Percentiles rank a stretch among this genome's conserved stretches.
phyloP scores from a whole-genome alignment of 1,140 invertebrate genomes.

The Berghia stephanieae region DNA sequence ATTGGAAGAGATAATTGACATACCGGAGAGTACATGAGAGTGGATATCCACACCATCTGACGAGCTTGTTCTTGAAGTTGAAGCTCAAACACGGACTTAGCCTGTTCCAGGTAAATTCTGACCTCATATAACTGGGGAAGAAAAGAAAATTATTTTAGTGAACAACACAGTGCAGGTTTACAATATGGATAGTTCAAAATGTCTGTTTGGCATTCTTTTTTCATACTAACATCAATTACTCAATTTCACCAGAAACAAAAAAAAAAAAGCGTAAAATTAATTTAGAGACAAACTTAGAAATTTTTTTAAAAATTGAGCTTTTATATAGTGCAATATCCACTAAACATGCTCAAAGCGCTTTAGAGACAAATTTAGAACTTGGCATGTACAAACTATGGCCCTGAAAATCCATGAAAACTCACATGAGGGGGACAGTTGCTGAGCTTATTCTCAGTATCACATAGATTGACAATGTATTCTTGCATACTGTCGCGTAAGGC shows the following conservation, averaged over 20 bases:
- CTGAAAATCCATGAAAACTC: constrained; percentile 13
- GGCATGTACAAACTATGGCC: too few relatives aligned
- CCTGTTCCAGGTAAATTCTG: constrained; percentile 67
- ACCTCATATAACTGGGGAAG: constrained; percentile 56
- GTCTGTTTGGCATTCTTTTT: background rate
- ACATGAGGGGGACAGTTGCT: constrained; percentile 56
- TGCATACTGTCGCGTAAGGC: constrained; percentile 71
- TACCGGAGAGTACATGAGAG: constrained; percentile 71
- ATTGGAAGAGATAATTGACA: constrained; percentile 11
- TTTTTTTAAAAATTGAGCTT: too few relatives aligned
- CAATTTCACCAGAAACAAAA: too few relatives aligned
- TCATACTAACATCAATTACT: too few relatives aligned
- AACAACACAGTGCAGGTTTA: background rate
- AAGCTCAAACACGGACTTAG: constrained; percentile 70
- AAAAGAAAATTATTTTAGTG: background rate
- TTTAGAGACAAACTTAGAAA: too few relatives aligned
- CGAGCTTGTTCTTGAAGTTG: constrained; percentile 72
- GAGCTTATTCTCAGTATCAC: constrained; percentile 69
- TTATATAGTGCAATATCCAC: too few relatives aligned
- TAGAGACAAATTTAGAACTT: too few relatives aligned
- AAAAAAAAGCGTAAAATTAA: too few relatives aligned
- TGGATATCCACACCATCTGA: constrained; percentile 75
- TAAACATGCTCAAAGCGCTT: too few relatives aligned
- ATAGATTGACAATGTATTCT: constrained; percentile 71
- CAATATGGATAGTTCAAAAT: background rate